Evolutionary conservation across 2,888 invertebrate species (phyloP), one percentile per base, ranked within the genome.

Genomic region (Sinodicranocentrus sp.): DNA sequence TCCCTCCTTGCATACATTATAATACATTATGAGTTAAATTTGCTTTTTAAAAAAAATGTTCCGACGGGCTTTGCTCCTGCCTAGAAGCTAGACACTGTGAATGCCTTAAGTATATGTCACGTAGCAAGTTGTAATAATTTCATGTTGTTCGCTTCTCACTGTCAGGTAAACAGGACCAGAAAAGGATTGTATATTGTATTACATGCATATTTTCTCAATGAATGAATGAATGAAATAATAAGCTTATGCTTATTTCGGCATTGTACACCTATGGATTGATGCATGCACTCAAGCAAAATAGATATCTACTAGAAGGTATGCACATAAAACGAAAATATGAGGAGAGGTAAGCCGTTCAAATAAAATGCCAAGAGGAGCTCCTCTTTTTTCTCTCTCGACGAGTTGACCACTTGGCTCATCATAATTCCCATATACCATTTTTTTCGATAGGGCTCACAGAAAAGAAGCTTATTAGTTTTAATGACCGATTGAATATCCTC

Each of bases 381-480:
- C 63, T 63, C 61, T 61, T 75, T 75, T 63, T 17, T 39, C 52
- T n/a, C n/a, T n/a, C n/a, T 28, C 10, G 39, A 71, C n/a, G 71
- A 21, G 33, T 54, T 71, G 54, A 57, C 33, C 71, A 71, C 54
- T 71, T 71, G 28, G 70, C 52, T 73, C 73, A 44, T 28, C 57
- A 21, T 59, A 72, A 59, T 26, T 43, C 59, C 57, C 44, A 72
- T 43, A 72, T 72, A 10, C 48, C 48, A 15, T n/a, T 48, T 48
- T 48, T 48, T 65, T 43, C 23, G 6, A 6, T 21, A 43, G 17
- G 44, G 57, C 23, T 1, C 43, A 33, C 54, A 39, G n/a, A n/a
- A n/a, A n/a, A 71, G 61, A 78, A 71, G 78, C 78, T 70, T 78
- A 70, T 70, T 78, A 78, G 61, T 44, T 68, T 59, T 59, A 78